phyloP scores from a whole-genome alignment of 1,140 invertebrate species.

The Orchestia grillus region DNA sequence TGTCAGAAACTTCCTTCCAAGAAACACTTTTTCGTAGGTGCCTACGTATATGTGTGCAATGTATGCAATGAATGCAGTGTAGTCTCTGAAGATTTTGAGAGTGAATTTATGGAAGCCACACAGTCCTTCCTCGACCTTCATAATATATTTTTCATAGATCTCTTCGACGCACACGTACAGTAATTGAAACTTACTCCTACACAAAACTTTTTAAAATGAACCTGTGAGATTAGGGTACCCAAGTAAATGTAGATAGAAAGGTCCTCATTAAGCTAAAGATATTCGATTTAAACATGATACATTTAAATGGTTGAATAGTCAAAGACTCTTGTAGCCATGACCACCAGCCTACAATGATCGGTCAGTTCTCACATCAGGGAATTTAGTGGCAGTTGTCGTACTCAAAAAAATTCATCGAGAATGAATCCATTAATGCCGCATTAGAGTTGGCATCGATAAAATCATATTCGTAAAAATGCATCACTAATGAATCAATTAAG shows the following conservation, averaged over 20 bases:
- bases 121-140: background rate
- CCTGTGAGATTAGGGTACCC: no score
- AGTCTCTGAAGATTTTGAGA: background rate
- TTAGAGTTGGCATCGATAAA: background rate
- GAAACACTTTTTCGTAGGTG: background rate
- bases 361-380: background rate
- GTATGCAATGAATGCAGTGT: no score
- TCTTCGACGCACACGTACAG: background rate
- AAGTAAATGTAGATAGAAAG: background rate
- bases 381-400: background rate
- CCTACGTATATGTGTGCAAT: no score
- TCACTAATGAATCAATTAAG: background rate
- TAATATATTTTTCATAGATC: background rate
- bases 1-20: background rate
- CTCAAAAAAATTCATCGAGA: background rate
- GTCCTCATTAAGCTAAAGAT: background rate
- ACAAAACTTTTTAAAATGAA: background rate
- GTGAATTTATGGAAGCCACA: background rate
- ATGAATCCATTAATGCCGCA: background rate
- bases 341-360: background rate
- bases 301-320: background rate
- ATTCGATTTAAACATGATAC: background rate
- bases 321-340: background rate
- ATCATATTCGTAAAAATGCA: background rate
- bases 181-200: background rate